Evolutionary conservation across 1,140 invertebrate species (phyloP), one percentile per base, ranked within the genome.

Genomic region (Neodiprion virginianus): DNA sequence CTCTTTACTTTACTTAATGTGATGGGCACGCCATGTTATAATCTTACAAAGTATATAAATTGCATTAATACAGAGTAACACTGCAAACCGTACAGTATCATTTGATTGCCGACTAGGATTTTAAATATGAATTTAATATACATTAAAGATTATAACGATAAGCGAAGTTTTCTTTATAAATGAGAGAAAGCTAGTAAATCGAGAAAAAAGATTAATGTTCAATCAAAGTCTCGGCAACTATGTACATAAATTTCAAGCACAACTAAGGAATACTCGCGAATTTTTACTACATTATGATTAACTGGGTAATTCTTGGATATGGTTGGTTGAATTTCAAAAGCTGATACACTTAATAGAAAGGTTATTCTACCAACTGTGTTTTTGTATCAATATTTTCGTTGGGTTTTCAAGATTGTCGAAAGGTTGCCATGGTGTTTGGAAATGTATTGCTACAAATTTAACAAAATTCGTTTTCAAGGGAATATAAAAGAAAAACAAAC

Each of bases 241-340:
- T 83, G 70, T 84, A 84, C 81, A 83, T 75, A 79, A 78, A 78
- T 79, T 75, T 77, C 77, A 73, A 74, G 76, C 69, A 74, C 77
- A 76, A 73, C 74, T 71, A 69, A 71, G 65, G 74, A 81, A 77
- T 79, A 82, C 78, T 75, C 77, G 79, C 68, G n/a, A 71, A 8
- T 40, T 50, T 75, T 61, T 71, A 28, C 10, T 75, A 40, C 61
- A 61, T 75, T 47, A 75, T 69, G 48, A 71, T 74, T 53, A 17
- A 47, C 49, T 67, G 61, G 67, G 11, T 72, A 69, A 79, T 77
- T 83, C 75, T 79, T 83, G 79, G 82, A 83, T 84, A 84, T 84
- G 82, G 74, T 84, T 82, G 74, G 70, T 80, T 75, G 71, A 70
- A 76, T 69, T 71, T 71, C 75, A 77, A 80, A 79, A 81, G 74